Evolutionary conservation across 2,888 invertebrate species (phyloP).

Genomic region (Balanococcus diminutus): DNA sequence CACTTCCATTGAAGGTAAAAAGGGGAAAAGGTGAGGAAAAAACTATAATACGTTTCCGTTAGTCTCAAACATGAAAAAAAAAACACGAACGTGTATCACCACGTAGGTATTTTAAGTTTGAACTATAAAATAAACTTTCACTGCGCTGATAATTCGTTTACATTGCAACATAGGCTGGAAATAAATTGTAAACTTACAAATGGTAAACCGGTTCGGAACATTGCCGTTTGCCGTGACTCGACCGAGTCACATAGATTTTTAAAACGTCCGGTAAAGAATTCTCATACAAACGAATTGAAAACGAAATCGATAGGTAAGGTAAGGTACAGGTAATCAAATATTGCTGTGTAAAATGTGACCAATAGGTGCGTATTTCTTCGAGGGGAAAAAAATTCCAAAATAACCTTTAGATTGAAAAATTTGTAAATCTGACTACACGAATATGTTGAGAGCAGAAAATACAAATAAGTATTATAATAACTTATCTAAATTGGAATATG

Average conservation of each 20-base stretch:
- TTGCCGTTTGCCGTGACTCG: slow-evolving; percentile 10
- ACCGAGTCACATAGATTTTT: slow-evolving; percentile 1
- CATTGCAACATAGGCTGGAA: background rate
- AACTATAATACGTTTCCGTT: background rate
- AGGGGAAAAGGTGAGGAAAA: background rate
- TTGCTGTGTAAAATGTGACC: no score
- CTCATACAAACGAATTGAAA: background rate
- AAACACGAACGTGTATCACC: slow-evolving; percentile 6
- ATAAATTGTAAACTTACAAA: slow-evolving; percentile 26
- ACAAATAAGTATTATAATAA: no score
- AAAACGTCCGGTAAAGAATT: slow-evolving; percentile 15
- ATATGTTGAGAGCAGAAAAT: no score
- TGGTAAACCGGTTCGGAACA: slow-evolving; percentile 10
- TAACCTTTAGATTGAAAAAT: no score
- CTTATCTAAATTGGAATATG: background rate
- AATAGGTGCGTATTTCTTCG: no score
- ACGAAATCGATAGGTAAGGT: background rate
- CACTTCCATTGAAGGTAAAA: background rate
- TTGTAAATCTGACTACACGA: no score
- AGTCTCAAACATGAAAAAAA: background rate
- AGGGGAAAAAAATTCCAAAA: no score
- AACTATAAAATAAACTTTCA: slow-evolving; percentile 14
- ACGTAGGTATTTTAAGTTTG: background rate
- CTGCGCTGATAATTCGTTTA: slow-evolving; percentile 1
- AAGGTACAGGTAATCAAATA: background rate